These are phyloP conservation scores for Gymnorhina tibicen DNA, from an alignment of 2,113 vertebrate species.

Conservation along the genomic window DNA sequence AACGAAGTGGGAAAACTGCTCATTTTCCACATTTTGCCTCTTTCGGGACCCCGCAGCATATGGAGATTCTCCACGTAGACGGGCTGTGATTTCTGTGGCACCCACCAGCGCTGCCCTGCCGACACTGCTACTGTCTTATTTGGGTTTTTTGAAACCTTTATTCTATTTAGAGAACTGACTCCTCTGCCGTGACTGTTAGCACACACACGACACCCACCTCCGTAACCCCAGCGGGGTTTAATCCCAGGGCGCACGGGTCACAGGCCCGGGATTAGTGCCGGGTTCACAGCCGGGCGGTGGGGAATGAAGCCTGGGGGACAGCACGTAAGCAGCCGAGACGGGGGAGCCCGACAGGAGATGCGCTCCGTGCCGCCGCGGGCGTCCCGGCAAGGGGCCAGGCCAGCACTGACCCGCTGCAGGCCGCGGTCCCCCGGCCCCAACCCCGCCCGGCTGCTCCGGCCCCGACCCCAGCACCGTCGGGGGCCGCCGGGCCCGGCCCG, in stretches of 20 bases:
- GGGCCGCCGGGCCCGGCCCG: neutral
- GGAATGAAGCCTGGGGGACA: accelerated
- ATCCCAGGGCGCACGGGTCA: neutral
- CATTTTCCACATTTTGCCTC: neutral
- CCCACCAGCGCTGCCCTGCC: neutral
- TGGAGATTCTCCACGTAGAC: neutral
- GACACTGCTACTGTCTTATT: neutral
- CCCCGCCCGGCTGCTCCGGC: neutral
- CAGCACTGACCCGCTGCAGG: neutral
- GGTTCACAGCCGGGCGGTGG: neutral
- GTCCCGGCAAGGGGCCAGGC: neutral
- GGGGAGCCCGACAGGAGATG: neutral
- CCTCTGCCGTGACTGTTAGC: neutral
- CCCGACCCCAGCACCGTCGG: neutral
- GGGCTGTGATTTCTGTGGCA: neutral
- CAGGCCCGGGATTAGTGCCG: neutral
- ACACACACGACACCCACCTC: neutral
- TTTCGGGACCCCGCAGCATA: neutral
- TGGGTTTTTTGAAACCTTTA: neutral
- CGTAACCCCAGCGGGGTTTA: neutral
- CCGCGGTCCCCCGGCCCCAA: neutral
- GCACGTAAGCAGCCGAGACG: neutral
- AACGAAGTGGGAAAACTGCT: neutral
- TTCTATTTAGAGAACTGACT: accelerated
- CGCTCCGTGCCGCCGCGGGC: no score